Evolutionary conservation across 2,797 vertebrate genomes (phyloP).

Genomic region (Kryptopterus vitreolus): DNA sequence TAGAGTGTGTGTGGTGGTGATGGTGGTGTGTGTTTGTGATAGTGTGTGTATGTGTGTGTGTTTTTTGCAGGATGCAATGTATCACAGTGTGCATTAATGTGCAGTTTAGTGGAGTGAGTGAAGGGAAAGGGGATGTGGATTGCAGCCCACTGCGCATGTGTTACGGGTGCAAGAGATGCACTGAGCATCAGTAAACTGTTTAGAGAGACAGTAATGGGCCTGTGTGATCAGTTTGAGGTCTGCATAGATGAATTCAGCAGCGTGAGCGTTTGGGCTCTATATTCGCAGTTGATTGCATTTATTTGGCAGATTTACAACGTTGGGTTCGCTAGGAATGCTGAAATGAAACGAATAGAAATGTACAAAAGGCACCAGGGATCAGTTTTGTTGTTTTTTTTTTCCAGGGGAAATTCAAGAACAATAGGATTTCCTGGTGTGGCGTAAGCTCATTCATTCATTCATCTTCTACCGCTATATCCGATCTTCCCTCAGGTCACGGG

Average conservation of each 20-base stretch:
- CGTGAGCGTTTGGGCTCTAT: neutral
- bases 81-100: conserved; percentile 60
- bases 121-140: conserved; percentile 40
- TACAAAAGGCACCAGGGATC: neutral
- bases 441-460: neutral
- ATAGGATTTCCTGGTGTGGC: neutral
- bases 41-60: neutral
- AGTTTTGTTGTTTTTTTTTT: neutral
- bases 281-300: conserved; percentile 2
- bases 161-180: conserved; percentile 56
- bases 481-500: too few relatives aligned
- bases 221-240: conserved; percentile 15
- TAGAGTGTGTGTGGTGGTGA: conserved; percentile 57
- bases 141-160: conserved; percentile 36
- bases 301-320: conserved; percentile 7
- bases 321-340: neutral
- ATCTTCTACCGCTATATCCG: too few relatives aligned
- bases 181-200: conserved; percentile 43
- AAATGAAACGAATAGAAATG: conserved; percentile 19
- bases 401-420: neutral
- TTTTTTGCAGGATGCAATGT: conserved; percentile 44
- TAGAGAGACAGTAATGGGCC: conserved; percentile 25
- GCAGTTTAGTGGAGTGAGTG: conserved; percentile 38
- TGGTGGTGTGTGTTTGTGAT: neutral
- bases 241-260: conserved; percentile 18